phyloP scores from a whole-genome alignment of 2,797 vertebrate genomes.

The Betta splendens region DNA sequence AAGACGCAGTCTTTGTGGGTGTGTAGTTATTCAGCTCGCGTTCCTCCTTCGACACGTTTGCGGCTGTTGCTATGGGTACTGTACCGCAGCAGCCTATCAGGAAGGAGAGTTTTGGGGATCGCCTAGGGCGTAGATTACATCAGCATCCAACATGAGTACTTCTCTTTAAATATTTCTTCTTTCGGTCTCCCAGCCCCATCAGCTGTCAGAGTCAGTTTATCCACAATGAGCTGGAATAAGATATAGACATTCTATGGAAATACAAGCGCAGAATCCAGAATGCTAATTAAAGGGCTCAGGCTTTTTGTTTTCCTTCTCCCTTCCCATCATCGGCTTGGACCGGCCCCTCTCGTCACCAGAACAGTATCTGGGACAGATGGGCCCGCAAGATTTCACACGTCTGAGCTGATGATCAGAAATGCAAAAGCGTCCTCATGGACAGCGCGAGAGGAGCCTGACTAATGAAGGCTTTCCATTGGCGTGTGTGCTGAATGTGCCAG shows the following conservation, averaged over 20 bases:
- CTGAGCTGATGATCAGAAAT: slow-evolving; percentile 27
- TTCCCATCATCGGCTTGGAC: slow-evolving; percentile 43
- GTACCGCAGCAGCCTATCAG: slow-evolving; percentile 45
- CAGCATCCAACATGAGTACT: slow-evolving; percentile 35
- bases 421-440: neutral
- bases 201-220: slow-evolving; percentile 4
- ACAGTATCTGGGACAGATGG: slow-evolving; percentile 65
- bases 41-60: slow-evolving; percentile 38
- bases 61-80: slow-evolving; percentile 68
- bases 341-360: slow-evolving; percentile 39
- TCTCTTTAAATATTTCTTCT: slow-evolving; percentile 15
- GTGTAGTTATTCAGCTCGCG: slow-evolving; percentile 33
- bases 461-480: slow-evolving; percentile 22
- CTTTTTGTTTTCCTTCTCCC: slow-evolving; percentile 34
- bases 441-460: slow-evolving; percentile 18
- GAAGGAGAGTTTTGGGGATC: slow-evolving; percentile 14
- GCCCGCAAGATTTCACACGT: slow-evolving; percentile 63
- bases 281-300: slow-evolving; percentile 16
- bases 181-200: slow-evolving; percentile 7
- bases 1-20: slow-evolving; percentile 25
- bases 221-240: neutral
- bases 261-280: too few relatives aligned
- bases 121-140: slow-evolving; percentile 47
- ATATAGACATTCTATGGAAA: too few relatives aligned
- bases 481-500: neutral